These are phyloP conservation scores for Drosophila nebulosa DNA, from an alignment of 1,140 invertebrate genomes.

Conservation along the genomic window DNA sequence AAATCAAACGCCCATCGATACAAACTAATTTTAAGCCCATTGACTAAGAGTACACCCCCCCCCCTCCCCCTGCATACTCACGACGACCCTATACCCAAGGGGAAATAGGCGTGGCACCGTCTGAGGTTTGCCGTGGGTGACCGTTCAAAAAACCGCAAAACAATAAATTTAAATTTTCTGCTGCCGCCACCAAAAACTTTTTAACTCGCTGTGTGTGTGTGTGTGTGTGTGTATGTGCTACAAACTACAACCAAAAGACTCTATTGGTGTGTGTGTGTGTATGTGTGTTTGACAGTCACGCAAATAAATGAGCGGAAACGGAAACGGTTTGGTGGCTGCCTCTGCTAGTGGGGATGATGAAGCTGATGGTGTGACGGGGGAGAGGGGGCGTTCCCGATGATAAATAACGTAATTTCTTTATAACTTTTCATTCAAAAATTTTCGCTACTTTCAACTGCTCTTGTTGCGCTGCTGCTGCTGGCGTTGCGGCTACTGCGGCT, in stretches of 20 bases:
- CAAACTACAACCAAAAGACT: slow-evolving; percentile 46
- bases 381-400: slow-evolving; percentile 50
- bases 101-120: slow-evolving; percentile 16
- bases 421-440: slow-evolving; percentile 20
- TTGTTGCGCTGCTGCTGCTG: slow-evolving; percentile 27
- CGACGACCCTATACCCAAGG: not conserved
- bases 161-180: slow-evolving; percentile 76
- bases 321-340: slow-evolving; percentile 59
- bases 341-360: not conserved
- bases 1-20: slow-evolving; percentile 77
- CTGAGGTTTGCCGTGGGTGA: not conserved
- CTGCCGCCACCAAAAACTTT: slow-evolving; percentile 54
- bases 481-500: slow-evolving; percentile 19
- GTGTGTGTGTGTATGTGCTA: slow-evolving; percentile 45
- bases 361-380: no score
- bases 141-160: slow-evolving; percentile 61
- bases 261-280: slow-evolving; percentile 26
- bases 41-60: slow-evolving; percentile 13
- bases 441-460: slow-evolving; percentile 54
- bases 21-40: slow-evolving; percentile 61
- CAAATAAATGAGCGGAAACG: slow-evolving; percentile 75
- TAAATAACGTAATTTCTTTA: slow-evolving; percentile 79
- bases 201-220: slow-evolving; percentile 46
- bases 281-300: slow-evolving; percentile 60
- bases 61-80: not conserved